These are phyloP conservation scores for Mormoops blainvillei DNA, from an alignment of 2,113 vertebrate genomes.

Conservation along the genomic window DNA sequence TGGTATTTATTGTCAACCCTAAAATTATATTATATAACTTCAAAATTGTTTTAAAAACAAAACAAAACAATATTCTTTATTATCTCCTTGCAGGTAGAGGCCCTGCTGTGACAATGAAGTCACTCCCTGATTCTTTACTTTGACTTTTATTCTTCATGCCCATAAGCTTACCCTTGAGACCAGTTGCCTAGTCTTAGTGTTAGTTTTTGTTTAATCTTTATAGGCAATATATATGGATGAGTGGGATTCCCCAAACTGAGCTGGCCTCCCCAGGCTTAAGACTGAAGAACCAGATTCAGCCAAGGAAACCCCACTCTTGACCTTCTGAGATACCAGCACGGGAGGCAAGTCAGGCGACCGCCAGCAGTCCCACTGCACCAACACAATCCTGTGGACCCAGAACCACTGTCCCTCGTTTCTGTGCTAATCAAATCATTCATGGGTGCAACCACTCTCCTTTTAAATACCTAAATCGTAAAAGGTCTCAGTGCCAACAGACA, in stretches of 20 bases:
- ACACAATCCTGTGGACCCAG: not conserved
- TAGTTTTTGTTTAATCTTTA: slow-evolving; percentile 6
- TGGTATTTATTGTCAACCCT: not conserved
- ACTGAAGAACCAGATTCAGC: not conserved
- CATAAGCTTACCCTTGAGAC: not conserved
- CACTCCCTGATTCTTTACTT: not conserved
- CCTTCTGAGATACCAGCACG: not conserved
- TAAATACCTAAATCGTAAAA: not conserved
- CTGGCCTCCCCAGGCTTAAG: not conserved
- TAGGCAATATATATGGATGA: not conserved
- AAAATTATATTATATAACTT: not conserved
- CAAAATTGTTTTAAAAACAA: not conserved
- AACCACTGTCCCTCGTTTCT: not conserved
- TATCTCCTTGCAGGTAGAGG: not conserved
- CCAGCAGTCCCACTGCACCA: not conserved
- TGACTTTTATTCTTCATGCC: not conserved
- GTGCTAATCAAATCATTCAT: not conserved
- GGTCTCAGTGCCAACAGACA: not conserved
- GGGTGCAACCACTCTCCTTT: not conserved
- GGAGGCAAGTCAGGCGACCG: not conserved
- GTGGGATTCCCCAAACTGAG: not conserved
- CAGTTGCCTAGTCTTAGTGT: not conserved
- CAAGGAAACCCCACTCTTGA: not conserved
- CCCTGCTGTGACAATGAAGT: not conserved
- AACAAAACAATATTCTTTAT: not conserved